Evolutionary conservation across 2,888 invertebrate species (phyloP), one percentile per base, ranked within the genome.

Genomic region (Stenodema calcarata): DNA sequence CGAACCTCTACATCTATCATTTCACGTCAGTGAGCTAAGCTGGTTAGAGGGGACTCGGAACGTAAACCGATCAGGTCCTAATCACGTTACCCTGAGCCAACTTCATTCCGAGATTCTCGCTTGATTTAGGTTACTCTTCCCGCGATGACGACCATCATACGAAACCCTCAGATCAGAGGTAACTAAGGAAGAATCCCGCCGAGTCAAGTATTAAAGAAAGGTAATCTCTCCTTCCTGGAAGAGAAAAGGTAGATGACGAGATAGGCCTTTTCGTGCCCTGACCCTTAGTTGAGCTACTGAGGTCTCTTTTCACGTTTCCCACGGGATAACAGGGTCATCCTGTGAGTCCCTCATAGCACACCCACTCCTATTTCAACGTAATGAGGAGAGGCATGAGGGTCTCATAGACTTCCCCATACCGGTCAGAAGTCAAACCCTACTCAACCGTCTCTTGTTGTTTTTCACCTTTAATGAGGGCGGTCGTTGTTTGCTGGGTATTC

Each of bases 1-100:
- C 44, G 7, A 16, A 41, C 78, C 78, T 44, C 27, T 23, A 78
- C 78, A 11, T 78, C 44, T 18, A 78, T n/a, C 35, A 7, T 78
- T 78, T 44, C 78, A 78, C 44, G 44, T 78, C 78, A 78, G 78
- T 78, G 78, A 44, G 12, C 78, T 78, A 78, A 78, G 78, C 78
- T 44, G 78, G 78, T 78, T 78, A 78, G 78, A 78, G 42, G 23
- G 78, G 78, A 28, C 78, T n/a, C 78, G 78, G 78, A 62, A 41
- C 78, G 78, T 78, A 78, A 78, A 78, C 78, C 78, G 78, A 78
- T 78, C 78, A 78, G 44, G 78, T 23, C 41, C 78, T 78, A 78
- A 78, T 78, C 78, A 78, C 44, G 42, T 78, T 78, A 78, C 44
- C 78, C 78, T 18, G 78, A 44, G 78, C 78, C 78, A 78, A 78